Percentiles rank a stretch among this genome's conserved stretches.
Evolutionary conservation across 2,888 invertebrate species (phyloP).

Genomic region (Cloeon dipterum): DNA sequence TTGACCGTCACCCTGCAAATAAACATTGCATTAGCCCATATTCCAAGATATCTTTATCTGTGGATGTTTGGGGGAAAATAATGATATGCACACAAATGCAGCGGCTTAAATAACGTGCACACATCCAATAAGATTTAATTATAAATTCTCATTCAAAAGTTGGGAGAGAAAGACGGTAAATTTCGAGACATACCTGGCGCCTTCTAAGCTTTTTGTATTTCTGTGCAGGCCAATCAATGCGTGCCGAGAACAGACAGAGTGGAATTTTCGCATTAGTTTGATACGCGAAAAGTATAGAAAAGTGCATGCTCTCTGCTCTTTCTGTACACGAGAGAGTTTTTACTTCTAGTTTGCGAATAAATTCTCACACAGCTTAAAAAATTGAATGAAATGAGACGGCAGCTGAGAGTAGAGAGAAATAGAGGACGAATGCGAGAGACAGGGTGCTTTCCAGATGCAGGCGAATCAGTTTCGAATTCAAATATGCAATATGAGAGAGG

Average conservation of each 20-base stretch:
- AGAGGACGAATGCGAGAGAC: no score
- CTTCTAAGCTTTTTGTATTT: slow-evolving; percentile 66
- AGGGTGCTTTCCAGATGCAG: no score
- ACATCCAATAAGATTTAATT: slow-evolving; percentile 1
- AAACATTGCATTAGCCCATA: slow-evolving; percentile 7
- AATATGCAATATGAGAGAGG: no score
- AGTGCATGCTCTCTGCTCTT: background rate
- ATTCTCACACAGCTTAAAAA: no score
- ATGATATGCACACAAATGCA: background rate
- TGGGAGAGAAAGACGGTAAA: slow-evolving; percentile 7
- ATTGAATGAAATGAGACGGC: no score
- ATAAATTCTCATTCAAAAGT: slow-evolving; percentile 2
- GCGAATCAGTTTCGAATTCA: no score
- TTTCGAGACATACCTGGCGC: slow-evolving; percentile 54
- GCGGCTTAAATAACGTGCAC: no score
- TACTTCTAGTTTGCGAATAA: background rate
- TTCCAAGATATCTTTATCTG: background rate
- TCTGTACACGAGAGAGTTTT: background rate
- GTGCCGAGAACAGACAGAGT: slow-evolving; percentile 3
- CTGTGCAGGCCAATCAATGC: slow-evolving; percentile 21
- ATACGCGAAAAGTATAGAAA: background rate
- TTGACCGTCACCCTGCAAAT: slow-evolving; percentile 55
- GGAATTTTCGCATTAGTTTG: slow-evolving; percentile 1
- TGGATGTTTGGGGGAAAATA: background rate
- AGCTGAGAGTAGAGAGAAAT: no score